These are phyloP conservation scores for Trachythela sp. DNA, from an alignment of 64 coral and sea anemone species.

Conservation along the genomic window DNA sequence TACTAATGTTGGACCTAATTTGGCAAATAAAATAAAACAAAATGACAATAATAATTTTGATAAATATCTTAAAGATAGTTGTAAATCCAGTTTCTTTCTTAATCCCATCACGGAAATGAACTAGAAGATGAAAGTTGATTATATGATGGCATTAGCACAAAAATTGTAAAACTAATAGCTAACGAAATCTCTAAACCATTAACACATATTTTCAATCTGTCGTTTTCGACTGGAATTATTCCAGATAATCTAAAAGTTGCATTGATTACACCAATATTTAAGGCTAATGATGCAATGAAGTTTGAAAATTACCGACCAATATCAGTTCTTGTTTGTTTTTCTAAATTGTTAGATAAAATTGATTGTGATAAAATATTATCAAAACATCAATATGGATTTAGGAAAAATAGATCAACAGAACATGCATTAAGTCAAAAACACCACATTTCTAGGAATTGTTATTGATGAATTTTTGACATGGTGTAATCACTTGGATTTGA, in stretches of 20 bases:
- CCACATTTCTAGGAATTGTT: too few species aligned
- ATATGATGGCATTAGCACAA: constrained; percentile 10
- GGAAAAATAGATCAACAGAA: too few species aligned
- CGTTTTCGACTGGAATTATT: constrained; percentile 6
- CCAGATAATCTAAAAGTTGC: constrained; percentile 35
- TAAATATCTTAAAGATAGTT: not conserved
- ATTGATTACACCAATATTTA: constrained; percentile 15
- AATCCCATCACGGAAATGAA: constrained; percentile 27
- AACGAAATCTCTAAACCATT: constrained; percentile 7
- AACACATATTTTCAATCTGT: constrained; percentile 21
- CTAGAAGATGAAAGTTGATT: constrained; percentile 23
- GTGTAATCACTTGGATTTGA: too few species aligned
- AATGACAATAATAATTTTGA: not conserved
- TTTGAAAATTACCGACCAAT: constrained; percentile 16
- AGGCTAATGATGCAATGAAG: constrained; percentile 14
- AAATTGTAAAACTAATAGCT: not conserved
- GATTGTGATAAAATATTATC: too few species aligned
- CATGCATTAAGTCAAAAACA: too few species aligned
- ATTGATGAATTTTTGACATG: too few species aligned
- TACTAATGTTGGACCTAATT: not conserved
- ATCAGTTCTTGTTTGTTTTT: not conserved
- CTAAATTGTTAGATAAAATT: too few species aligned
- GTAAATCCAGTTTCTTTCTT: not conserved
- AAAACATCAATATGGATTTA: too few species aligned
- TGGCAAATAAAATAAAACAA: not conserved